A percentile compares a stretch with the other conserved stretches of the same genome.
These are phyloP conservation scores for Malacosoma neustria DNA, from an alignment of 2,888 invertebrate species.

Conservation along the genomic window DNA sequence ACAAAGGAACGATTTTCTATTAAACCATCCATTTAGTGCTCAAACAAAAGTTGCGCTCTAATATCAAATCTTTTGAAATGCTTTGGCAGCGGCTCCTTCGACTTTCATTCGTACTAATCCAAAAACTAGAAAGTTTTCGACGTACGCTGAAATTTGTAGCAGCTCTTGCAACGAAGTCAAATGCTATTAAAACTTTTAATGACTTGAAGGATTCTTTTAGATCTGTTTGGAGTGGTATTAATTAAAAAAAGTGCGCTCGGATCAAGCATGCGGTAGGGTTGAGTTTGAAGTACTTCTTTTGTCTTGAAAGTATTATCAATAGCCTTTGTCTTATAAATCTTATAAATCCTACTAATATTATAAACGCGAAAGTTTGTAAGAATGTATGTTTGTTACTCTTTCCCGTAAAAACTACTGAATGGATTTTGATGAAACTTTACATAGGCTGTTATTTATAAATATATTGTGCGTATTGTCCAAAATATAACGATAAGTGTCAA, in stretches of 20 bases:
- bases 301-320: too few species aligned
- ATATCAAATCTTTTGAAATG: background rate
- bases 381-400: too few species aligned
- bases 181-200: constrained; percentile 73
- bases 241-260: constrained; percentile 64
- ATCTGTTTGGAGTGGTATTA: constrained; percentile 70
- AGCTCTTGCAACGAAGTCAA: constrained; percentile 52
- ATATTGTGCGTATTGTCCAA: too few species aligned
- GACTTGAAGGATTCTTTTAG: constrained; percentile 69
- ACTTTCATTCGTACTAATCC: background rate
- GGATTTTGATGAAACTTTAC: too few species aligned
- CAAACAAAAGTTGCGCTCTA: background rate
- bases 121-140: constrained; percentile 32
- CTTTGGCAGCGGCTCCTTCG: background rate
- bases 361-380: too few species aligned
- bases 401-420: too few species aligned
- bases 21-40: background rate
- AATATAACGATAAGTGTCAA: too few species aligned
- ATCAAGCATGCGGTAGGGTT: constrained; percentile 43
- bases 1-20: background rate
- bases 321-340: too few species aligned
- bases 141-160: constrained; percentile 56
- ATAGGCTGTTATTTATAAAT: too few species aligned
- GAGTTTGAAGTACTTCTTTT: constrained; percentile 5
- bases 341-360: too few species aligned